Percentiles rank a stretch among this genome's conserved stretches.
These are phyloP conservation scores for Ricordea florida DNA, from an alignment of 92 coral and sea anemone genomes.

Conservation along the genomic window DNA sequence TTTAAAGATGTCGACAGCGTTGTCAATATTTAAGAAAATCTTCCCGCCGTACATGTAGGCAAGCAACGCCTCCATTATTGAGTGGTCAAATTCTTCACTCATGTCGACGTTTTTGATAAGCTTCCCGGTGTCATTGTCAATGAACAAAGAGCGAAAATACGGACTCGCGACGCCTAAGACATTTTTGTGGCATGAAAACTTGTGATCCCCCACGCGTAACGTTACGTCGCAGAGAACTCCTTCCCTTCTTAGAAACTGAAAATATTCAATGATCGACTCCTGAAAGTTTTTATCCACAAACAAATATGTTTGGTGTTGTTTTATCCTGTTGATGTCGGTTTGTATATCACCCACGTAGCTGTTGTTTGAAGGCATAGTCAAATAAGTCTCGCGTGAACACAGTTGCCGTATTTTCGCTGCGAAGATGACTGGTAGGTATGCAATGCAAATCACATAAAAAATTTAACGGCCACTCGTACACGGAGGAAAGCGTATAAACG, in stretches of 20 bases:
- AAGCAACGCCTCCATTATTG: slow-evolving; percentile 56
- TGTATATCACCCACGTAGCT: slow-evolving; percentile 24
- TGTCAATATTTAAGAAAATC: slow-evolving; percentile 47
- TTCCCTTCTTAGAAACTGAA: slow-evolving; percentile 64
- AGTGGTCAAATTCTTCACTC: slow-evolving; percentile 42
- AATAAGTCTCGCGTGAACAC: too few species aligned
- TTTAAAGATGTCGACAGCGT: slow-evolving; percentile 72
- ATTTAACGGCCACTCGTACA: too few species aligned
- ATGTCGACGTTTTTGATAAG: slow-evolving; percentile 69
- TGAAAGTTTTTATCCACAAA: slow-evolving; percentile 66
- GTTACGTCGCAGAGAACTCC: slow-evolving; percentile 78
- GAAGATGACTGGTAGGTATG: too few species aligned
- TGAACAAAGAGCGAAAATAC: slow-evolving; percentile 79
- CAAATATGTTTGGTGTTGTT: slow-evolving; percentile 44
- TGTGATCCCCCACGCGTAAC: slow-evolving; percentile 61
- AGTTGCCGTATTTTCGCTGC: too few species aligned
- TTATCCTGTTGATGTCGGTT: slow-evolving; percentile 65
- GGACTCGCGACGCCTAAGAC: slow-evolving; percentile 85
- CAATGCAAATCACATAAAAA: too few species aligned
- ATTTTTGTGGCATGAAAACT: slow-evolving; percentile 73
- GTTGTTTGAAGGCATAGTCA: slow-evolving; percentile 19
- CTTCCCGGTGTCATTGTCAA: slow-evolving; percentile 71
- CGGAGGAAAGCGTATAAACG: too few species aligned
- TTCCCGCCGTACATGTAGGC: slow-evolving; percentile 83
- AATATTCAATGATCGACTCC: slow-evolving; percentile 60